Base-by-base conservation (phyloP, 2,113 vertebrate genomes). In the Enhydra lutris region DNA sequence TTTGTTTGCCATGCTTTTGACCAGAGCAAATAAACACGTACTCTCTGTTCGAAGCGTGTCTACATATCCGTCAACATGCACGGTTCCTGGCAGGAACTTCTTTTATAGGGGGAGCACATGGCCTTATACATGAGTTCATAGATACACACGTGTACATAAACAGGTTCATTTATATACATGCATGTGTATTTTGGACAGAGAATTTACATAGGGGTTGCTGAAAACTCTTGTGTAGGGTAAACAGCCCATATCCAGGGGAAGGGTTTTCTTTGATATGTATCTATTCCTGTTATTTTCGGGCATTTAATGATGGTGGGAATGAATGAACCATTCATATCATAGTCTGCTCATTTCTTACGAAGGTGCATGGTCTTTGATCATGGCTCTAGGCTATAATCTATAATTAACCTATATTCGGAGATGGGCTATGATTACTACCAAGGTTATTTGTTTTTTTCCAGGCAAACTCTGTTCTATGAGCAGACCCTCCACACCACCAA, bases 341-440 rank as follows among this genome's bases (percentile, higher is more conserved):
- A 86, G 59, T 86, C 52, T 89, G 45, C 82, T 87, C 39, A 61
- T 85, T 88, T 97, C 71, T 97, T 87, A 93, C 47, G 69, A 80
- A 80, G 67, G 80, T 47, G 31, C 23, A 1, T 90, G 74, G 74
- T 59, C 90, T 97, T 96, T 93, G 80, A 95, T 97, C 69, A 92
- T n/a, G 83, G 55, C 39, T 86, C 36, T 79, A 74, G 81, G 36
- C 83, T 96, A 36, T 61, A 95, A 90, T 94, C 94, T 92, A 71
- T 92, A 96, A 92, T 97, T 95, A 94, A 87, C 39, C 55, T 71
- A 26, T 81, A 74, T 74, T 94, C 87, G 84, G 61, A 96, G 71
- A 45, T 12, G 57, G 20, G 39, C 85, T 95, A 18, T 90, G 45
- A 85, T 94, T 94, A 78, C 29, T 39, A 93, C 52, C 14, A 45